These are phyloP conservation scores for Hyles lineata DNA, from an alignment of 2,888 invertebrate genomes.

Conservation along the genomic window DNA sequence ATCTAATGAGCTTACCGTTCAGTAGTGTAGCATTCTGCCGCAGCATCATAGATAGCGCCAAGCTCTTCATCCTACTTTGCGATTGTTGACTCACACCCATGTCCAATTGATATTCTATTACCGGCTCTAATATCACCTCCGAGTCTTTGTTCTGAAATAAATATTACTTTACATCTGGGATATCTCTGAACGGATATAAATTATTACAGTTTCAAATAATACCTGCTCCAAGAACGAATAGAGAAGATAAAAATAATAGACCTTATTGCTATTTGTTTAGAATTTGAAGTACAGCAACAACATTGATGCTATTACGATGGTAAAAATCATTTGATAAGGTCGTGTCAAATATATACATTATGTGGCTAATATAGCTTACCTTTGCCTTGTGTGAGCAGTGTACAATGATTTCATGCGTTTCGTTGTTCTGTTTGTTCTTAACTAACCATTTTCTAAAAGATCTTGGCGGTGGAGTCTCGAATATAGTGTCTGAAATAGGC, in stretches of 20 bases:
- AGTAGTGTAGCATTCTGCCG: constrained; percentile 56
- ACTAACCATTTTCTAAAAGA: constrained; percentile 68
- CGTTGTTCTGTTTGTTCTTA: constrained; percentile 41
- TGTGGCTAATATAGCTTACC: constrained; percentile 49
- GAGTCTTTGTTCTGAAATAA: constrained; percentile 49
- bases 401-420: constrained; percentile 57
- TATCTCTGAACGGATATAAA: no score
- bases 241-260: no score
- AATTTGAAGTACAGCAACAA: no score
- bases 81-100: constrained; percentile 59
- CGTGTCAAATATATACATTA: no score
- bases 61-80: constrained; percentile 43
- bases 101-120: constrained; percentile 73
- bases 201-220: no score
- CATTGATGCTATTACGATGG: no score
- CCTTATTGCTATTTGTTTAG: no score
- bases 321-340: no score
- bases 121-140: constrained; percentile 68
- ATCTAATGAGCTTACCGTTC: constrained; percentile 54
- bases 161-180: not conserved
- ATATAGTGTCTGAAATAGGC: constrained; percentile 54
- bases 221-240: no score
- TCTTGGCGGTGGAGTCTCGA: constrained; percentile 61
- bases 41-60: constrained; percentile 59
- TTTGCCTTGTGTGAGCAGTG: constrained; percentile 66